Evolutionary conservation across 2,888 invertebrate genomes (phyloP).

Genomic region (Oscheius myriophilus): DNA sequence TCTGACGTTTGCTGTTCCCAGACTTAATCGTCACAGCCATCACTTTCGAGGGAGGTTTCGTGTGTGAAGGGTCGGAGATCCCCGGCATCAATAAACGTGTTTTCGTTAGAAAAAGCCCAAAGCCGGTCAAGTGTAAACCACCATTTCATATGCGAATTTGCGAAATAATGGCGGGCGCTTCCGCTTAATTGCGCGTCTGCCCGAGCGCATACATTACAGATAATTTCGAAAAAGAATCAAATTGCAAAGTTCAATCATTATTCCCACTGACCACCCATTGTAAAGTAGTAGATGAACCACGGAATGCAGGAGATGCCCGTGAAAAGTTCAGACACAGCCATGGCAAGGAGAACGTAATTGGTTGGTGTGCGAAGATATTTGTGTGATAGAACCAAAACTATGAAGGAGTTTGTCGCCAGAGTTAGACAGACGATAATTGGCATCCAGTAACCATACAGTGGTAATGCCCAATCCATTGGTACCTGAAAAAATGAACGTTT

Average conservation of each 20-base stretch:
- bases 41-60: no score
- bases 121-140: no score
- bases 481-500: slow-evolving; percentile 44
- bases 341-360: slow-evolving; percentile 66
- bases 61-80: no score
- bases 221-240: no score
- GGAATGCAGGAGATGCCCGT: slow-evolving; percentile 67
- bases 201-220: no score
- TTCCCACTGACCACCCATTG: slow-evolving; percentile 54
- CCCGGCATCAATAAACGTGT: no score
- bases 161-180: no score
- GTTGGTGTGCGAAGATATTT: slow-evolving; percentile 67
- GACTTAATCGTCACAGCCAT: no score
- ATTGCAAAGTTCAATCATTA: background rate
- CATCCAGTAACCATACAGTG: slow-evolving; percentile 68
- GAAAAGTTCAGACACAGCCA: slow-evolving; percentile 65
- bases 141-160: no score
- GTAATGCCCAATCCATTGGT: slow-evolving; percentile 65
- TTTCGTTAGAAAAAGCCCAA: no score
- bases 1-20: no score
- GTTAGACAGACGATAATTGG: slow-evolving; percentile 67
- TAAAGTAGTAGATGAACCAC: slow-evolving; percentile 70
- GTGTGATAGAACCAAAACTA: slow-evolving; percentile 65
- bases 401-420: slow-evolving; percentile 64
- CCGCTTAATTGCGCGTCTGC: no score